Base-by-base conservation (phyloP, 2,888 invertebrate genomes). In the Brenthis ino region DNA sequence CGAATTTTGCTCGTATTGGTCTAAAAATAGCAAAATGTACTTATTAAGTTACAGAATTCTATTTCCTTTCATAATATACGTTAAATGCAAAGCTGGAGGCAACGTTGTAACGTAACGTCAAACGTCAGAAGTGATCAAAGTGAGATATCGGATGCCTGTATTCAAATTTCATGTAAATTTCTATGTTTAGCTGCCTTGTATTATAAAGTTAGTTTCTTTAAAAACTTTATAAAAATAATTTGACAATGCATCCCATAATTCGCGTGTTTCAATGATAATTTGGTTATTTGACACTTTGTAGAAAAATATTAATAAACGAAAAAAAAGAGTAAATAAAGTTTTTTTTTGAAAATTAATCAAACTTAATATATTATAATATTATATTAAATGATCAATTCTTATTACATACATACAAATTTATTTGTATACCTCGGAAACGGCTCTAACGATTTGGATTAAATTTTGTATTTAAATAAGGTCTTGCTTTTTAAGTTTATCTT, bases 41-140 rank as follows among this genome's bases (percentile, higher is more conserved):
- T 8, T 12, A 16, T 3, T 53, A 37, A 14, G 16, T 37, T 51
- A 16, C 14, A 11, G 16, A 28, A 61, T 63, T 43, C 43, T 13
- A 63, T 54, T 63, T 54, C 37, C 43, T 43, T 50, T 28, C n/a
- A 16, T 43, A 11, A 13, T 57, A 50, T 50, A 56, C 50, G 57
- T 65, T 20, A 37, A 50, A 65, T 37, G 65, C 57, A 65, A 57
- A 65, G 43, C 48, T 56, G 55, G 48, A 58, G 16, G 65, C 57
- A 57, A 57, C 37, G 55, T 64, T 64, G 65, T 68, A 60, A 67
- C 53, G 50, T 70, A 67, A 67, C 60, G 64, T 64, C 28, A 37
- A 53, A 67, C 70, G 67, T 70, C 70, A 70, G 55, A 48, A 63
- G 48, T 58, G 54, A 55, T 55, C 54, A 50, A 50, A 57, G 20